Percentiles rank a stretch among this genome's conserved stretches.
Evolutionary conservation across 2,797 vertebrate species (phyloP).

Genomic region (Phoxinus dragarum): DNA sequence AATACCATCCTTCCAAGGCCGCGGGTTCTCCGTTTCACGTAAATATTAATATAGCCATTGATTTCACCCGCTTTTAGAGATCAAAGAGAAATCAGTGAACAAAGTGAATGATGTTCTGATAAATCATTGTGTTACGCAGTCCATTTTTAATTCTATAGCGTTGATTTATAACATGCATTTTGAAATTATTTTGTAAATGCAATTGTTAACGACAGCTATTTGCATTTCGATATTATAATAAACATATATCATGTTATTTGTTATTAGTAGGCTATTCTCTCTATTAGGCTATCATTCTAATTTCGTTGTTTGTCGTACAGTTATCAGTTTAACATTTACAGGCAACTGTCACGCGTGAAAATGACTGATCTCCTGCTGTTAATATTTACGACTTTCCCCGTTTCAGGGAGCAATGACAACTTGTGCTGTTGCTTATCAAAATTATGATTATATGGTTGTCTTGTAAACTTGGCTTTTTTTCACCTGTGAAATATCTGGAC

Average conservation of each 20-base stretch:
- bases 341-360: slow-evolving; percentile 9
- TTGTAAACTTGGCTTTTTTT: slow-evolving; percentile 16
- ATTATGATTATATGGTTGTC: slow-evolving; percentile 33
- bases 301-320: not conserved
- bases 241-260: not conserved
- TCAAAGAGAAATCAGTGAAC: slow-evolving; percentile 58
- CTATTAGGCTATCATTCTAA: not conserved
- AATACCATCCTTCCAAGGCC: slow-evolving; percentile 39
- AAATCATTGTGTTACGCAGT: not conserved
- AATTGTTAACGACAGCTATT: not conserved
- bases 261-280: not conserved
- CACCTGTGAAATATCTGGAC: slow-evolving; percentile 38
- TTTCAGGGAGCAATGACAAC: slow-evolving; percentile 7
- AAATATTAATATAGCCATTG: slow-evolving; percentile 57
- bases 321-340: slow-evolving; percentile 20
- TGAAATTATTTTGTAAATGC: not conserved
- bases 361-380: slow-evolving; percentile 18
- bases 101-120: slow-evolving; percentile 18
- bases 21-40: slow-evolving; percentile 55
- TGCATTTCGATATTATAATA: not conserved
- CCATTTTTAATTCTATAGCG: no score
- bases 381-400: not conserved
- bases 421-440: slow-evolving; percentile 19
- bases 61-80: slow-evolving; percentile 59
- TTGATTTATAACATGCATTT: not conserved